Conservation (phyloP, 2,797 vertebrate species). For the Eidolon dupreanum region DNA sequence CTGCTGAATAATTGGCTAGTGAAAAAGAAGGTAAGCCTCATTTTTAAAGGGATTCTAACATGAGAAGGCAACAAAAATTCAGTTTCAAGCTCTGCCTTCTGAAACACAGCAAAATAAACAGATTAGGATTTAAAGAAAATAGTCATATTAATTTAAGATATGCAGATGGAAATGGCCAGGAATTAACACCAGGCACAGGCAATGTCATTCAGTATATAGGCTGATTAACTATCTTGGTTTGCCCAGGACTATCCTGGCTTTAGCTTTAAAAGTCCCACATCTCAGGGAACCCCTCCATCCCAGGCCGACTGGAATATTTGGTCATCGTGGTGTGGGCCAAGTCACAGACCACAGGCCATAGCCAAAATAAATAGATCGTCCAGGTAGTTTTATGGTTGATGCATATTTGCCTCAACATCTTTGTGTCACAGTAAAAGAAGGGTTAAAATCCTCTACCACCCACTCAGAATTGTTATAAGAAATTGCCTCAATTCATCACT, state of each 20-base stretch:
- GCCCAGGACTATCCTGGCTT: not conserved
- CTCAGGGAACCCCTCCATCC: not conserved
- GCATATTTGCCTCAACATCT: slow-evolving; percentile 12
- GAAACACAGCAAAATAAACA: not conserved
- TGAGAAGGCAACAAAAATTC: slow-evolving; percentile 8
- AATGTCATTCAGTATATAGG: not conserved
- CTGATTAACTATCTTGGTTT: not conserved
- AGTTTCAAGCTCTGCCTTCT: slow-evolving; percentile 29
- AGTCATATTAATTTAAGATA: not conserved
- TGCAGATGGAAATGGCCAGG: not conserved
- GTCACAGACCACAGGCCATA: not conserved
- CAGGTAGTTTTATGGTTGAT: not conserved
- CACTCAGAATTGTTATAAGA: slow-evolving; percentile 46
- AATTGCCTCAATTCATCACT: slow-evolving; percentile 63
- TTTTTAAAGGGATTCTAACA: not conserved
- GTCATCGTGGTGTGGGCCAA: not conserved
- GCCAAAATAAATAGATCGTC: not conserved
- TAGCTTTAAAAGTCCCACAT: not conserved
- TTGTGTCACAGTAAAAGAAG: slow-evolving; percentile 26
- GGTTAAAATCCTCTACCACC: slow-evolving; percentile 69
- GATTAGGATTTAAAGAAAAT: not conserved
- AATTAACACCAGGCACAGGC: not conserved
- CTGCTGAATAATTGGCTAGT: not conserved
- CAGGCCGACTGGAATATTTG: not conserved
- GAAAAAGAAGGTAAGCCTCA: not conserved